phyloP scores from a whole-genome alignment of 2,797 vertebrate genomes.

The Orientallactaga sibirica region DNA sequence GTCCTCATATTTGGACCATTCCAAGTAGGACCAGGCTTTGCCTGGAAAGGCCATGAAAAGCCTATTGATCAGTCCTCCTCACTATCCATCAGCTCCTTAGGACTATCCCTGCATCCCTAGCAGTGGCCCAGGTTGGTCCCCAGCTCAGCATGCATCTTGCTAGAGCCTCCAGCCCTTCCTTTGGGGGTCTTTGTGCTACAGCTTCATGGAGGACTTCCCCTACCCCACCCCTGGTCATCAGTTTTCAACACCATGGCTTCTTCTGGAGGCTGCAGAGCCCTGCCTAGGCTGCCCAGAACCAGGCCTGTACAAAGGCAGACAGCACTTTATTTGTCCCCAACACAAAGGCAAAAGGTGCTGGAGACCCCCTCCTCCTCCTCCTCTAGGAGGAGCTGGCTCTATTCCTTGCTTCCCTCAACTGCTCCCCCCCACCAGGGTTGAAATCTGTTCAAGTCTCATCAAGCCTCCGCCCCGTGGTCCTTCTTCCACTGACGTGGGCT shows the following conservation, averaged over 20 bases:
- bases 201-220: not conserved
- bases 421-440: not conserved
- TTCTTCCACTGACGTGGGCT: not conserved
- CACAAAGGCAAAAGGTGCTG: no score
- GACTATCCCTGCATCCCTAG: not conserved
- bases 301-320: not conserved
- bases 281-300: no score
- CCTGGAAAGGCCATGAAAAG: not conserved
- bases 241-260: not conserved
- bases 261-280: not conserved
- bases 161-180: no score
- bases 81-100: no score
- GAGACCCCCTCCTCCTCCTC: not conserved
- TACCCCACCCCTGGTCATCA: no score
- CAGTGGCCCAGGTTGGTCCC: fast-evolving
- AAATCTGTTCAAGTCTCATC: not conserved
- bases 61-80: not conserved
- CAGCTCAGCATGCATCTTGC: not conserved
- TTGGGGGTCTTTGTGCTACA: not conserved
- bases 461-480: not conserved
- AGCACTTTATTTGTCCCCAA: not conserved
- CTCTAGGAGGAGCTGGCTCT: not conserved
- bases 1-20: not conserved
- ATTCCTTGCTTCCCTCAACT: not conserved
- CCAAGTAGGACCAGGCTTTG: fast-evolving